Evolutionary conservation across 35 echinoderm and acorn worm species (phyloP).

Genomic region (Patiria miniata): DNA sequence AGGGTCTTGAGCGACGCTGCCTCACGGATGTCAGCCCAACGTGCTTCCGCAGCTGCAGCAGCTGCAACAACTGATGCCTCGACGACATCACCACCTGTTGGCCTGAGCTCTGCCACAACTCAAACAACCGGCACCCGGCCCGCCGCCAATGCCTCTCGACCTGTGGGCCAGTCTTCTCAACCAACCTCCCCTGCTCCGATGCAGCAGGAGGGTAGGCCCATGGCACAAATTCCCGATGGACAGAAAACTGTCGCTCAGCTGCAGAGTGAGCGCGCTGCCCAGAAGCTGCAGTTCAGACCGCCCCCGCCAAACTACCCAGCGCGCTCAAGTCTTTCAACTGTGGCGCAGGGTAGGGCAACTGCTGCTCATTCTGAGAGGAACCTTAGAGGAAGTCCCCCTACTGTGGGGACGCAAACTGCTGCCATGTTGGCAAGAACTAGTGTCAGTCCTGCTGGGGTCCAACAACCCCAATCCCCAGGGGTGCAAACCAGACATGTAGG

Average conservation of each 20-base stretch:
- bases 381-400: constrained; percentile 39
- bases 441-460: background rate
- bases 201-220: constrained; percentile 9
- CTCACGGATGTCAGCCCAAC: background rate
- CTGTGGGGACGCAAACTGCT: constrained; percentile 35
- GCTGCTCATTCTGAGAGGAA: background rate
- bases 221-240: constrained; percentile 30
- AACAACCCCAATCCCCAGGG: background rate
- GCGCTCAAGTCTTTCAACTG: constrained; percentile 19
- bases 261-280: constrained; percentile 67
- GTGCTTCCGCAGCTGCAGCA: background rate
- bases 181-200: background rate
- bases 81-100: constrained; percentile 22
- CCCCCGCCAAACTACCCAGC: constrained; percentile 30
- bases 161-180: background rate
- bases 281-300: constrained; percentile 49
- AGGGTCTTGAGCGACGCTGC: background rate
- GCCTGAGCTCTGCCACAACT: constrained; percentile 36
- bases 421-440: background rate
- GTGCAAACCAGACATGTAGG: background rate
- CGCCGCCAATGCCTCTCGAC: background rate
- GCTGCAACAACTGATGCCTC: background rate
- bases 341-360: constrained; percentile 28
- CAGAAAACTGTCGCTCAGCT: constrained; percentile 91
- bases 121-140: constrained; percentile 29